These are phyloP conservation scores for Chloroclysta siterata DNA, from an alignment of 2,888 invertebrate genomes.

Conservation along the genomic window DNA sequence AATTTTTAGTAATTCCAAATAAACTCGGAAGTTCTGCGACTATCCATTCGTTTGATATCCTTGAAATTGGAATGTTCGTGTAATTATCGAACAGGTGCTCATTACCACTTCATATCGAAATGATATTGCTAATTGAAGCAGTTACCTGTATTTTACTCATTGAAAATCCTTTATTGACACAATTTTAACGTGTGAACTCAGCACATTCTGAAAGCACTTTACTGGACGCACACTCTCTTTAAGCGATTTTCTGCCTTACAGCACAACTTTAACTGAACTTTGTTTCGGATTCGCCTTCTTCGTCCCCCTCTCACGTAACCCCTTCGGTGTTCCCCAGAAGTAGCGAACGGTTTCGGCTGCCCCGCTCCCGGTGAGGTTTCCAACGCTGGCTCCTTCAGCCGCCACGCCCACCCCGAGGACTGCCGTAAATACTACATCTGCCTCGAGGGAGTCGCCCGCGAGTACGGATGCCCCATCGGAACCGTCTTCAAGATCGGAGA, in stretches of 20 bases:
- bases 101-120: conserved; percentile 34
- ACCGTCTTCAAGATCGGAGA: conserved; percentile 98
- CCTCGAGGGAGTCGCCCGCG: conserved; percentile 94
- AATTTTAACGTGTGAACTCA: conserved; percentile 13
- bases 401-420: conserved; percentile 97
- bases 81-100: conserved; percentile 25
- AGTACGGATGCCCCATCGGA: conserved; percentile 98
- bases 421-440: conserved; percentile 98
- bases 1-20: neutral
- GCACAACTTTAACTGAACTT: conserved; percentile 51
- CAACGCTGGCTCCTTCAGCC: conserved; percentile 95
- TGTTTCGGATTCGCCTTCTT: conserved; percentile 63
- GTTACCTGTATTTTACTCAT: conserved; percentile 19
- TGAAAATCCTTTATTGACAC: conserved; percentile 14
- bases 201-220: conserved; percentile 30
- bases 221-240: conserved; percentile 41
- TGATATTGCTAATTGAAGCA: conserved; percentile 25
- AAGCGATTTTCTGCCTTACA: conserved; percentile 48
- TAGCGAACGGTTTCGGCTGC: conserved; percentile 95
- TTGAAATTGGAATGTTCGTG: conserved; percentile 39
- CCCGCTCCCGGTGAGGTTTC: conserved; percentile 93
- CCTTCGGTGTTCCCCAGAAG: conserved; percentile 87
- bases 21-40: neutral
- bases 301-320: conserved; percentile 66
- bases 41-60: conserved; percentile 28